Conservation (phyloP, 2,888 invertebrate genomes). For the Caenorhabditis angaria region DNA sequence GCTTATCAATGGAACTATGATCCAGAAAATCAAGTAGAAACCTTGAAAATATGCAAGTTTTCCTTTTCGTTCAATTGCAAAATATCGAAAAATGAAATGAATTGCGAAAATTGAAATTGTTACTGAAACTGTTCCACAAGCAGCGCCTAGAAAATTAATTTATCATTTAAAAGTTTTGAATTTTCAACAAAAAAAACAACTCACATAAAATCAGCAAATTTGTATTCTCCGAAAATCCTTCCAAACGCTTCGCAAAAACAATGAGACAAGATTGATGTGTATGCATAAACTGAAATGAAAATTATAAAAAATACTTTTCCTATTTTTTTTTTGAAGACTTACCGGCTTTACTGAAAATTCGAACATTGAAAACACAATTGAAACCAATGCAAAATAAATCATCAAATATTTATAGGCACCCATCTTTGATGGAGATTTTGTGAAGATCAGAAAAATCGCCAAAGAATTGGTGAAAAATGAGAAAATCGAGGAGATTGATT, state of each 20-base stretch:
- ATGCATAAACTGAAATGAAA: too few relatives aligned
- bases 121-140: slow-evolving; percentile 23
- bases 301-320: too few relatives aligned
- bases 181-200: too few relatives aligned
- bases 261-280: too few relatives aligned
- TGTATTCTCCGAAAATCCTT: too few relatives aligned
- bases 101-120: slow-evolving; percentile 31
- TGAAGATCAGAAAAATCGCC: not conserved
- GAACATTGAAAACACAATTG: too few relatives aligned
- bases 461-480: not conserved
- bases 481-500: not conserved
- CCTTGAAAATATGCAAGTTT: slow-evolving; percentile 20
- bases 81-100: slow-evolving; percentile 27
- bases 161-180: too few relatives aligned
- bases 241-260: too few relatives aligned
- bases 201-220: too few relatives aligned
- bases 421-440: slow-evolving; percentile 1
- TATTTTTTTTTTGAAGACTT: too few relatives aligned
- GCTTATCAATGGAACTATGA: slow-evolving; percentile 16
- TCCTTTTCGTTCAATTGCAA: slow-evolving; percentile 27
- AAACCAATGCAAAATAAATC: not conserved
- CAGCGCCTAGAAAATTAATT: slow-evolving; percentile 15
- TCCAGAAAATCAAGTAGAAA: slow-evolving; percentile 15
- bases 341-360: too few relatives aligned
- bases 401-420: slow-evolving; percentile 8